Percentiles rank a stretch among this genome's conserved stretches.
phyloP scores from a whole-genome alignment of 2,797 vertebrate species.

The Lateolabrax maculatus region DNA sequence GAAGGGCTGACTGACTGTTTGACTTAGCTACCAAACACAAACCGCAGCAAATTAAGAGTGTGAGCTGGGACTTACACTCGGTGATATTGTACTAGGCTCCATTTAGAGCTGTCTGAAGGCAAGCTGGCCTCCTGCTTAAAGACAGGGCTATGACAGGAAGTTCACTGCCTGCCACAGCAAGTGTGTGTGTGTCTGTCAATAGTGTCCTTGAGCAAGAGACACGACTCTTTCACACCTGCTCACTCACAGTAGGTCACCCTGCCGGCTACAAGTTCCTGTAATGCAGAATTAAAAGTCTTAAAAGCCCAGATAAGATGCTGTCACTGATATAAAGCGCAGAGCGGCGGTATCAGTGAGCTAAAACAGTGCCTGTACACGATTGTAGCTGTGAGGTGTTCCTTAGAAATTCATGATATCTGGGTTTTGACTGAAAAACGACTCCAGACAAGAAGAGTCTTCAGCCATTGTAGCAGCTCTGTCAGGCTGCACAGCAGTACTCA shows the following conservation, averaged over 20 bases:
- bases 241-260: constrained; percentile 31
- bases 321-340: background rate
- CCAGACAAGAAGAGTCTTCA: background rate
- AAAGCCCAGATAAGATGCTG: background rate
- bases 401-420: background rate
- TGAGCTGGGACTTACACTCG: constrained; percentile 27
- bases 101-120: constrained; percentile 30
- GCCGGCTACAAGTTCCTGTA: background rate
- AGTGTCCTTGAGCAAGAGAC: constrained; percentile 54
- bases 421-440: background rate
- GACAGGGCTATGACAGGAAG: constrained; percentile 42
- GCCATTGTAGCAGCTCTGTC: background rate
- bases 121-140: constrained; percentile 33
- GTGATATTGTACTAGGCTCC: constrained; percentile 16
- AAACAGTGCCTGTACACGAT: background rate
- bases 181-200: constrained; percentile 36
- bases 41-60: constrained; percentile 39
- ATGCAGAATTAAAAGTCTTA: background rate
- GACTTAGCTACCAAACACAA: constrained; percentile 31
- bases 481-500: background rate
- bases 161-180: constrained; percentile 21
- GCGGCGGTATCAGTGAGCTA: too few relatives aligned
- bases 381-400: background rate
- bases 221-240: constrained; percentile 17
- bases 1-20: constrained; percentile 35